A percentile compares a stretch with the other conserved stretches of the same genome.
Conservation (phyloP, 2,113 vertebrate genomes). For the Neodon shergylaensis region DNA sequence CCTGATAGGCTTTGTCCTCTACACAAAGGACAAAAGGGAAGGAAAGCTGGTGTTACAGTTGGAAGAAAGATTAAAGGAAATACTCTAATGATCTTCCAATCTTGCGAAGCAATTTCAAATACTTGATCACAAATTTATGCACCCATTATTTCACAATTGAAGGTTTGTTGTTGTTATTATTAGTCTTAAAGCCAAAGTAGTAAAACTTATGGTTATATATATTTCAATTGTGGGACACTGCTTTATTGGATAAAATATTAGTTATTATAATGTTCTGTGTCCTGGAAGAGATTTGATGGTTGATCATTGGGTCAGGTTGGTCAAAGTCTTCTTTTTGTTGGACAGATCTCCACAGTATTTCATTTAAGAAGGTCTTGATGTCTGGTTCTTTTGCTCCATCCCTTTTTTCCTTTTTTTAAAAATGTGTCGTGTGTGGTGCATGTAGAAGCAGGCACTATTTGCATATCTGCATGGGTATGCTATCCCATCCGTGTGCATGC, state of each 20-base stretch:
- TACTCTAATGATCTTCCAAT: slow-evolving; percentile 59
- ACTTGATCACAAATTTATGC: slow-evolving; percentile 4
- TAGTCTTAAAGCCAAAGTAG: neutral
- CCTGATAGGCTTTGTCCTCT: slow-evolving; percentile 76
- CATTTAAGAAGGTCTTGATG: neutral
- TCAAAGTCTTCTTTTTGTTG: neutral
- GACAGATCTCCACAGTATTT: neutral
- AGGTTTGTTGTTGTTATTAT: neutral
- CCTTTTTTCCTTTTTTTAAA: neutral
- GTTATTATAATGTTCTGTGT: slow-evolving; percentile 31
- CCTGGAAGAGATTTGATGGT: neutral
- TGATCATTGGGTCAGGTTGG: neutral
- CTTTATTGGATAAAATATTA: neutral
- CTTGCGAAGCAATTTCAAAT: slow-evolving; percentile 38
- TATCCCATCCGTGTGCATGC: neutral
- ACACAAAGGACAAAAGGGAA: slow-evolving; percentile 68
- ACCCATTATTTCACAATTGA: neutral
- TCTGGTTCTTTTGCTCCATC: neutral
- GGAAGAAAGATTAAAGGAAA: slow-evolving; percentile 58
- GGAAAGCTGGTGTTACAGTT: slow-evolving; percentile 45
- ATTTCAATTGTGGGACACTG: neutral
- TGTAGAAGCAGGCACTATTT: too few relatives aligned
- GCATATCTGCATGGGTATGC: neutral
- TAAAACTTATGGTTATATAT: neutral
- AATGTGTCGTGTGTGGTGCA: neutral